Conservation (phyloP, 2,113 vertebrate species). For the Gambusia affinis region DNA sequence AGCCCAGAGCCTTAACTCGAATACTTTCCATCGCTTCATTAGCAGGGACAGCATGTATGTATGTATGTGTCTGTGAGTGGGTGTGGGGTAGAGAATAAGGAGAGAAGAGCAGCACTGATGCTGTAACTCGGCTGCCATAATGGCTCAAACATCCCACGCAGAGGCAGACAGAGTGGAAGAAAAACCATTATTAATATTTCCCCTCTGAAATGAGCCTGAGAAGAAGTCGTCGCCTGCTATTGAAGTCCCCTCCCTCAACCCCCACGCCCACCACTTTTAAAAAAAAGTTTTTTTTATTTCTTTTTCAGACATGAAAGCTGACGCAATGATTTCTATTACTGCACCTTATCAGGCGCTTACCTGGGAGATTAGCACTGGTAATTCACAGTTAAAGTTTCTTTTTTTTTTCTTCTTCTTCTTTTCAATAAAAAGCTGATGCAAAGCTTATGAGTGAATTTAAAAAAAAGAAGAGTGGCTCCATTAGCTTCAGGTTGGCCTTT, state of each 20-base stretch:
- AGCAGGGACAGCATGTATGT: constrained; percentile 36
- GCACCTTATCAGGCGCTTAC: constrained; percentile 57
- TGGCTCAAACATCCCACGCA: constrained; percentile 52
- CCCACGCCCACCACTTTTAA: no score
- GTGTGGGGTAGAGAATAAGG: constrained; percentile 32
- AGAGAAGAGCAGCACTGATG: constrained; percentile 18
- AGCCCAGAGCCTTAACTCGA: constrained; percentile 45
- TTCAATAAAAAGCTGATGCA: constrained; percentile 17
- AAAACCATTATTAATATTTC: constrained; percentile 50
- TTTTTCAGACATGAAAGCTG: constrained; percentile 48
- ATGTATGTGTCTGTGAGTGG: constrained; percentile 14
- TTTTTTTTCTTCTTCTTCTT: constrained; percentile 34
- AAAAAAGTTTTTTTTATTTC: neutral
- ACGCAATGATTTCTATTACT: constrained; percentile 63
- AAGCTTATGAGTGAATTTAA: constrained; percentile 29
- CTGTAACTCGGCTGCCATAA: constrained; percentile 58
- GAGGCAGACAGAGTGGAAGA: constrained; percentile 49
- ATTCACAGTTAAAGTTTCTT: constrained; percentile 43
- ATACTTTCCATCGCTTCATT: constrained; percentile 54
- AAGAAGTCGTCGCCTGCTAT: constrained; percentile 37
- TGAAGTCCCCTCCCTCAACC: constrained; percentile 18
- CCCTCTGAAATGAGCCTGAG: constrained; percentile 46
- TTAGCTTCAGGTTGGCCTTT: constrained; percentile 24
- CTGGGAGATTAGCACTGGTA: constrained; percentile 52
- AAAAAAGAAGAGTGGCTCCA: constrained; percentile 23